These are phyloP conservation scores for Alcis repandata DNA, from an alignment of 2,888 invertebrate species.

Conservation along the genomic window DNA sequence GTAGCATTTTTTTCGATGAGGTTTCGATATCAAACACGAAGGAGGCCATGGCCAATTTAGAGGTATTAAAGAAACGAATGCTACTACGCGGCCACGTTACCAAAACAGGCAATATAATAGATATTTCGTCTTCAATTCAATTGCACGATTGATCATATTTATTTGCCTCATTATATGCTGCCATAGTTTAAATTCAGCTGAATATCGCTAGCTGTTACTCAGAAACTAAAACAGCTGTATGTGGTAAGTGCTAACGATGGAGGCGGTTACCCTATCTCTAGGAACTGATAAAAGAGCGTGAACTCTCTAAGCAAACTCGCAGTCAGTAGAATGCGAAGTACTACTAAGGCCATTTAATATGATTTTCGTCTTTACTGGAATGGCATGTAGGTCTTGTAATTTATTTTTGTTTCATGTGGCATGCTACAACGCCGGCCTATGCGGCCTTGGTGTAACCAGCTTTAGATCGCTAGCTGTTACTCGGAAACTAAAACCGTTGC, in stretches of 20 bases:
- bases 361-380: no score
- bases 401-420: slow-evolving; percentile 23
- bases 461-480: slow-evolving; percentile 49
- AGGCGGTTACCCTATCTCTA: slow-evolving; percentile 73
- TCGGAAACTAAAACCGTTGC: slow-evolving; percentile 59
- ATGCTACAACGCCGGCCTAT: not conserved
- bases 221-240: slow-evolving; percentile 58
- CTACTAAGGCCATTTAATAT: no score
- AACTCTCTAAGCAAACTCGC: slow-evolving; percentile 73
- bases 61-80: no score
- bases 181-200: not conserved
- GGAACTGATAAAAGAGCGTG: slow-evolving; percentile 78
- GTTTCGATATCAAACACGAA: no score
- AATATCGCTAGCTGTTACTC: slow-evolving; percentile 50
- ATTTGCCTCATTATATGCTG: not conserved
- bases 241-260: slow-evolving; percentile 72
- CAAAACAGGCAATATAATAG: no score
- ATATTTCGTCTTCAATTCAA: no score
- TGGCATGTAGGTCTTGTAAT: no score
- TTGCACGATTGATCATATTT: no score
- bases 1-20: not conserved
- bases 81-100: no score
- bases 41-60: no score
- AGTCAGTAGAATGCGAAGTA: no score
- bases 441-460: not conserved